A percentile compares a stretch with the other conserved stretches of the same genome.
phyloP scores from a whole-genome alignment of 1,140 invertebrate genomes.

The Pachyrhynchus sulphureomaculatus region DNA sequence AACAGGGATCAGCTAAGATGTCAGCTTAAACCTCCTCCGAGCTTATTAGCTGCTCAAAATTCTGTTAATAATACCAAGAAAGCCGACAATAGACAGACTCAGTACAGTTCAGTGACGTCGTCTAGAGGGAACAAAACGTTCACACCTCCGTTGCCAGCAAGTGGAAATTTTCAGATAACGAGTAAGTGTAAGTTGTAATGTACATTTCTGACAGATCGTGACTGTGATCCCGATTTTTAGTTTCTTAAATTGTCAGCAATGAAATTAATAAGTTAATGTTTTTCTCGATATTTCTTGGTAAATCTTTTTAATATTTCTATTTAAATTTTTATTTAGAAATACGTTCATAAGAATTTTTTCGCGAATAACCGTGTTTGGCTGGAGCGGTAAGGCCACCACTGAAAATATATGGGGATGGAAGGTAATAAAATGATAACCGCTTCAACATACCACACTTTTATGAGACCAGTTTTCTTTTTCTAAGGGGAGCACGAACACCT shows the following conservation, averaged over 20 bases:
- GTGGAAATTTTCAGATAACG: slow-evolving; percentile 43
- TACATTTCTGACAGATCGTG: neutral
- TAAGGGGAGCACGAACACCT: no score
- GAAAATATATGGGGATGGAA: no score
- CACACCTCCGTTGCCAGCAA: slow-evolving; percentile 49
- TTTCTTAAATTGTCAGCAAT: no score
- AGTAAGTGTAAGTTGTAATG: slow-evolving; percentile 16
- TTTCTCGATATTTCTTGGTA: neutral
- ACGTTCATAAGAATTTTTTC: no score
- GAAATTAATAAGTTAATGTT: neutral
- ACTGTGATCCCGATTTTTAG: no score
- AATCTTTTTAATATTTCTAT: no score
- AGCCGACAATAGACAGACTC: slow-evolving; percentile 37
- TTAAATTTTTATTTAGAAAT: no score
- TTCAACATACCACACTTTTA: no score
- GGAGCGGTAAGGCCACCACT: no score
- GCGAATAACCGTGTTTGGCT: no score
- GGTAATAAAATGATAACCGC: no score
- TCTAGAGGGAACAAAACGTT: slow-evolving; percentile 49
- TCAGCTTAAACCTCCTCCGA: slow-evolving; percentile 80
- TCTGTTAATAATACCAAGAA: slow-evolving; percentile 48
- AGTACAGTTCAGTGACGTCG: slow-evolving; percentile 45
- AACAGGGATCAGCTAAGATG: slow-evolving; percentile 84
- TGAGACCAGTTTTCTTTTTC: no score
- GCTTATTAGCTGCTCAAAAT: slow-evolving; percentile 60